Evolutionary conservation across 2,888 invertebrate genomes (phyloP).

Genomic region (Microplitis deprimator): DNA sequence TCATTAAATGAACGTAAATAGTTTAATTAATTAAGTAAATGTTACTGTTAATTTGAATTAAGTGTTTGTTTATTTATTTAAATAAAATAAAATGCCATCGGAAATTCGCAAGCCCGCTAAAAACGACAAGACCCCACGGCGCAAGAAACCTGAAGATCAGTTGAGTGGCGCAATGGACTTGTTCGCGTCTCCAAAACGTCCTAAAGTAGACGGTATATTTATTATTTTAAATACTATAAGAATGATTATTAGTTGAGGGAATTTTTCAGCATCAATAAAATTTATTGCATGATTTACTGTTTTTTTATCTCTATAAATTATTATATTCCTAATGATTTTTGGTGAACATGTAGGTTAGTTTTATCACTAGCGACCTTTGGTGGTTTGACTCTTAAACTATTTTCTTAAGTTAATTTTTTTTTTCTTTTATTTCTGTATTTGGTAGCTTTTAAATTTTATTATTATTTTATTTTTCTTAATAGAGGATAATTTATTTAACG

Average conservation of each 20-base stretch:
- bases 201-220: conserved; percentile 68
- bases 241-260: conserved; percentile 50
- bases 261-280: conserved; percentile 24
- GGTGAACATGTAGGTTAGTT: not conserved
- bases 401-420: not conserved
- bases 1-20: not conserved
- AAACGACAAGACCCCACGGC: conserved; percentile 60
- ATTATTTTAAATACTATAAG: conserved; percentile 45
- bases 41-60: not conserved
- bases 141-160: conserved; percentile 60
- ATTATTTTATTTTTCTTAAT: not conserved
- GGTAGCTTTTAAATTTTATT: not conserved
- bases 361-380: conserved; percentile 1
- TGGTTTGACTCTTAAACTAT: conserved; percentile 23
- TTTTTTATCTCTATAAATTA: conserved; percentile 38
- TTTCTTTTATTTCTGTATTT: conserved; percentile 6
- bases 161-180: conserved; percentile 66
- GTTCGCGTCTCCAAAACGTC: conserved; percentile 68
- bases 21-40: not conserved
- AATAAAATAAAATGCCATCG: conserved; percentile 51
- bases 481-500: not conserved
- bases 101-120: conserved; percentile 65
- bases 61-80: not conserved
- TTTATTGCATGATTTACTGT: conserved; percentile 52
- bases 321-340: conserved; percentile 21